Base-by-base conservation (phyloP, 2,797 vertebrate genomes). In the Sebastiscus albofasciatus region DNA sequence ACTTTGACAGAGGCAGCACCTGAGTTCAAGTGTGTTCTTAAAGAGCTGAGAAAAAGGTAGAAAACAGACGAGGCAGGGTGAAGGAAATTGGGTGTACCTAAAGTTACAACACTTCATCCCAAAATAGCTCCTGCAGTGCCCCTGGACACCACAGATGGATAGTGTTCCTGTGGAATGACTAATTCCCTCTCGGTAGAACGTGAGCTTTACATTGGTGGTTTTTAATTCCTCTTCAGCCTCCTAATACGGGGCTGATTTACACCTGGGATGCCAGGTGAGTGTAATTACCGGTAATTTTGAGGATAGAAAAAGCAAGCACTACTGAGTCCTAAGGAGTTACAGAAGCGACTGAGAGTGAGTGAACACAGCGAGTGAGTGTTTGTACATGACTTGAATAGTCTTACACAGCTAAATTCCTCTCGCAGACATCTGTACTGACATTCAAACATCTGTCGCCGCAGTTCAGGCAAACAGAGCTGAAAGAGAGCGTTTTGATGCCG, bases 251-350 rank as follows among this genome's bases (percentile, higher is more conserved):
- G 33, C 70, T 65, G 79, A 65, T 76, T 79, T 78, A 56, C 86
- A 87, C 83, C 72, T 84, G 75, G 82, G 87, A 83, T 64, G 77
- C 61, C 85, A 88, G 86, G 84, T 91, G 88, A 88, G 72, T 39
- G 66, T 85, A 87, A 90, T 92, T 83, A 87, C 33, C 18, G 4
- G 39, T 77, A 86, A 91, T 88, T 86, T 74, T 33, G 77, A 80
- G 60, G 72, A 26, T 52, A 27, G 61, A 70, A 74, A 78, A 78
- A 46, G 18, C 55, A 74, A 52, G 61, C 67, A 49, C 4, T 20
- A 8, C 16, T 3, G 70, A 61, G 61, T 73, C 55, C 52, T 39
- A 5, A 42, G 54, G 22, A 82, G 59, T 66, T 67, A 2, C 73
- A 72, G 65, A 6, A 72, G 68, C 54, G 52, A 55, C 67, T 71